These are phyloP conservation scores for Andinoacara biseriatus DNA, from an alignment of 2,113 vertebrate species.

Conservation along the genomic window DNA sequence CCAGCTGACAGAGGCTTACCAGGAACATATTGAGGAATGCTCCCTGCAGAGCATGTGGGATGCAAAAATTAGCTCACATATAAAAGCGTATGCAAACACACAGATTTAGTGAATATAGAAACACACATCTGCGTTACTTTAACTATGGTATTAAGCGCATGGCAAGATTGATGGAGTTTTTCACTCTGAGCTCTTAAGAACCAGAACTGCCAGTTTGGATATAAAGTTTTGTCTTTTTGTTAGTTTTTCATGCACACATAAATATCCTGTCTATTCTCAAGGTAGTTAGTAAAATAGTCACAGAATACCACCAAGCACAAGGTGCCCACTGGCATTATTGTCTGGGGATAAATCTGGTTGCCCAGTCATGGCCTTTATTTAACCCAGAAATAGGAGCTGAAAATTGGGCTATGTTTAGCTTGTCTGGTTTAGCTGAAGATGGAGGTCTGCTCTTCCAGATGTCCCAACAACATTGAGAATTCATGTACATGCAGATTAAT, in stretches of 20 bases:
- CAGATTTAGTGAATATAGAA: background rate
- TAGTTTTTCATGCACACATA: background rate
- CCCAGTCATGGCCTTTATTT: background rate
- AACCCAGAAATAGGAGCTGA: background rate
- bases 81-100: constrained; percentile 7
- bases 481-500: background rate
- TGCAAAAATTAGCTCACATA: constrained; percentile 44
- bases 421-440: background rate
- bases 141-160: background rate
- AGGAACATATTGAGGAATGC: constrained; percentile 53
- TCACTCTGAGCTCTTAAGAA: background rate
- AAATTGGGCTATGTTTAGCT: background rate
- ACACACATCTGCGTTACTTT: constrained; percentile 8
- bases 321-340: background rate
- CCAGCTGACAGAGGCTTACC: constrained; percentile 59
- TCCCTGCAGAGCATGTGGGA: constrained; percentile 32
- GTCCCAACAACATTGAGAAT: too few species aligned
- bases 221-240: background rate
- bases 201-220: background rate
- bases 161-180: background rate
- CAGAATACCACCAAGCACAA: background rate
- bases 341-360: background rate
- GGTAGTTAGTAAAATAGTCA: background rate
- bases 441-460: background rate
- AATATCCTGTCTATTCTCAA: background rate